phyloP scores from a whole-genome alignment of 2,797 vertebrate genomes.

The Erpetoichthys calabaricus region DNA sequence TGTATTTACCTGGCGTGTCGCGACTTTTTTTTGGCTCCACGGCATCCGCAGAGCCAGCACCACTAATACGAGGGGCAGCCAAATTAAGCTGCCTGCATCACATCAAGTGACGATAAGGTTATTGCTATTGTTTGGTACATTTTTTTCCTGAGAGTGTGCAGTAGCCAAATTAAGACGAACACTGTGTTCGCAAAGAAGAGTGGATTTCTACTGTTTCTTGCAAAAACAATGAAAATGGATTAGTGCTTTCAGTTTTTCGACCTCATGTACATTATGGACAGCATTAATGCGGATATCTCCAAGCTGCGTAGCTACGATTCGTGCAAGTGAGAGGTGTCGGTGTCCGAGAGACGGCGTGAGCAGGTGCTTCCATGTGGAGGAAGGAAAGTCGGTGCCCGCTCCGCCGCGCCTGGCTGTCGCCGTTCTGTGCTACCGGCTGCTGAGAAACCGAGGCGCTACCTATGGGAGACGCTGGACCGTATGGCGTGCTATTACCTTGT shows the following conservation, averaged over 20 bases:
- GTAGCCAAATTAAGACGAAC: no score
- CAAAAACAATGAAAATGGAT: no score
- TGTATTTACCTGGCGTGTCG: neutral
- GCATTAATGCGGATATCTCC: constrained; percentile 3
- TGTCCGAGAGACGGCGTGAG: constrained; percentile 8
- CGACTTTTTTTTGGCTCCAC: neutral
- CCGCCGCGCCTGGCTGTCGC: constrained; percentile 16
- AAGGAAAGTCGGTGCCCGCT: constrained; percentile 22
- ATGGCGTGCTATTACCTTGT: constrained; percentile 97
- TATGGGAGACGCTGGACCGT: constrained; percentile 33
- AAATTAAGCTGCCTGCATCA: no score
- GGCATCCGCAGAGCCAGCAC: no score
- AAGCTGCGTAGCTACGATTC: constrained; percentile 1
- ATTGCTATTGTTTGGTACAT: no score
- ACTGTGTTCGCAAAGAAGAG: no score
- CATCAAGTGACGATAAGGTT: no score
- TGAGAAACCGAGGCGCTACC: constrained; percentile 17
- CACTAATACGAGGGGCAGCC: no score
- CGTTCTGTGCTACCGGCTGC: constrained; percentile 12
- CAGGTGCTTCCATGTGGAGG: no score
- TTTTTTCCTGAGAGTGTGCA: no score
- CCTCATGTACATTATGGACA: neutral
- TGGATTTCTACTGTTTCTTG: no score
- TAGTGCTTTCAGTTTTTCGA: no score
- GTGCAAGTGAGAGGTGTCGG: constrained; percentile 17